phyloP scores from a whole-genome alignment of 2,888 invertebrate species.

The Pristionchus fissidentatus region DNA sequence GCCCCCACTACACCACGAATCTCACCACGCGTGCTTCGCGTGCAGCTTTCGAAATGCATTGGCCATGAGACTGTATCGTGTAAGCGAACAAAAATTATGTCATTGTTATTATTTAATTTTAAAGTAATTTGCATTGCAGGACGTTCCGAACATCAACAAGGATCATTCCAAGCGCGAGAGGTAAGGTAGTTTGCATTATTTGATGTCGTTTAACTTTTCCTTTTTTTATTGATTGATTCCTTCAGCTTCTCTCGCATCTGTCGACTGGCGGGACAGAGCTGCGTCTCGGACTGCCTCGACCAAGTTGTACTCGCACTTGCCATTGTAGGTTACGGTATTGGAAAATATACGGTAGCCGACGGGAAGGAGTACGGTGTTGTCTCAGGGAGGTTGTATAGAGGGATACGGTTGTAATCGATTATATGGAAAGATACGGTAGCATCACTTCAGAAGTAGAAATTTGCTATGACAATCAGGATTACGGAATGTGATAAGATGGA shows the following conservation, averaged over 20 bases:
- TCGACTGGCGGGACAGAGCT: slow-evolving; percentile 42
- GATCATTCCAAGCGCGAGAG: slow-evolving; percentile 6
- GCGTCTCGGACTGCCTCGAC: slow-evolving; percentile 47
- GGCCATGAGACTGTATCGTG: too few species aligned
- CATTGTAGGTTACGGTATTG: slow-evolving; percentile 44
- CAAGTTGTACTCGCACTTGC: slow-evolving; percentile 31
- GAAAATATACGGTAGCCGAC: not conserved
- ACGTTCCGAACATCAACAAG: not conserved
- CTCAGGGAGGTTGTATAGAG: not conserved
- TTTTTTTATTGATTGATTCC: too few species aligned
- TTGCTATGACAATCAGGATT: too few species aligned
- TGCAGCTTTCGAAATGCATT: too few species aligned
- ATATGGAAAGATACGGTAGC: too few species aligned
- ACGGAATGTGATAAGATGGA: not conserved
- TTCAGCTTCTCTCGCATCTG: slow-evolving; percentile 35
- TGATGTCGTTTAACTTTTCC: not conserved
- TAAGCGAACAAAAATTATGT: too few species aligned
- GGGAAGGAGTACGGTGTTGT: not conserved
- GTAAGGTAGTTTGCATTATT: not conserved
- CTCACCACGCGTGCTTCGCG: too few species aligned
- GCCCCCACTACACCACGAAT: too few species aligned
- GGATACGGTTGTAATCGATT: slow-evolving; percentile 9
- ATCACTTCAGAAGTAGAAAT: too few species aligned
- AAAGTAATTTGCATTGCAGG: not conserved
- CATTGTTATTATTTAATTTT: too few species aligned